These are phyloP conservation scores for Liodrosophila aerea DNA, from an alignment of 2,888 invertebrate species.

Conservation along the genomic window DNA sequence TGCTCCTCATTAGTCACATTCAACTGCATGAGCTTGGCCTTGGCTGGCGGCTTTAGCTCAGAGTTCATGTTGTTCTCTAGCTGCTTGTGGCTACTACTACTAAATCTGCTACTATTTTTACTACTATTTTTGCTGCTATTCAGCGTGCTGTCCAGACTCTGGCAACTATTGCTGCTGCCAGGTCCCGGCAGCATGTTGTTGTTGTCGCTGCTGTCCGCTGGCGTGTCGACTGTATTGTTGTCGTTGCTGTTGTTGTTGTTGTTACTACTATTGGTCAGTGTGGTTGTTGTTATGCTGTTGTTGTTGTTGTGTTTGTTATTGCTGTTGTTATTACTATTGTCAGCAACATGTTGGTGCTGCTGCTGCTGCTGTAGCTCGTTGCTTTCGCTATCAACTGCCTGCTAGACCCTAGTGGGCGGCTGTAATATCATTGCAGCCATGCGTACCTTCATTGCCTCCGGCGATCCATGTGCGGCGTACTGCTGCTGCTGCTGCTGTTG, in stretches of 20 bases:
- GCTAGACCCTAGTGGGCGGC: slow-evolving; percentile 91
- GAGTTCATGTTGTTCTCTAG: slow-evolving; percentile 65
- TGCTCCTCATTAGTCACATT: slow-evolving; percentile 50
- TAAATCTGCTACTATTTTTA: slow-evolving; percentile 36
- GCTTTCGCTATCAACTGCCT: slow-evolving; percentile 82
- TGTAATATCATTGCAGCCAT: slow-evolving; percentile 94
- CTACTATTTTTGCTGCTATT: slow-evolving; percentile 45
- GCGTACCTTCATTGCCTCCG: slow-evolving; percentile 93
- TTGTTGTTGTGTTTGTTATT: slow-evolving; percentile 53
- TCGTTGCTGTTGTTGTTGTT: slow-evolving; percentile 44
- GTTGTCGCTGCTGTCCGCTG: slow-evolving; percentile 27
- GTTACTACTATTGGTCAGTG: slow-evolving; percentile 15
- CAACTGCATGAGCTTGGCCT: slow-evolving; percentile 51
- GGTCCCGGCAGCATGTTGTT: slow-evolving; percentile 26
- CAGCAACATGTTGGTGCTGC: slow-evolving; percentile 39
- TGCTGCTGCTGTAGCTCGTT: slow-evolving; percentile 59
- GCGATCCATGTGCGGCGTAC: slow-evolving; percentile 84
- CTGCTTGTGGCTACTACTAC: slow-evolving; percentile 48
- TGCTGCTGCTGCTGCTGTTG: slow-evolving; percentile 64
- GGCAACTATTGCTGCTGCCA: slow-evolving; percentile 53
- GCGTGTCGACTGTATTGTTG: slow-evolving; percentile 55
- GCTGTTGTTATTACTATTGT: slow-evolving; percentile 52
- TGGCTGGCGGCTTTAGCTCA: slow-evolving; percentile 44
- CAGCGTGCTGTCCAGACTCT: slow-evolving; percentile 53
- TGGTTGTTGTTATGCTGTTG: slow-evolving; percentile 52